These are phyloP conservation scores for Chrysolina americana DNA, from an alignment of 2,888 invertebrate genomes.

Conservation along the genomic window DNA sequence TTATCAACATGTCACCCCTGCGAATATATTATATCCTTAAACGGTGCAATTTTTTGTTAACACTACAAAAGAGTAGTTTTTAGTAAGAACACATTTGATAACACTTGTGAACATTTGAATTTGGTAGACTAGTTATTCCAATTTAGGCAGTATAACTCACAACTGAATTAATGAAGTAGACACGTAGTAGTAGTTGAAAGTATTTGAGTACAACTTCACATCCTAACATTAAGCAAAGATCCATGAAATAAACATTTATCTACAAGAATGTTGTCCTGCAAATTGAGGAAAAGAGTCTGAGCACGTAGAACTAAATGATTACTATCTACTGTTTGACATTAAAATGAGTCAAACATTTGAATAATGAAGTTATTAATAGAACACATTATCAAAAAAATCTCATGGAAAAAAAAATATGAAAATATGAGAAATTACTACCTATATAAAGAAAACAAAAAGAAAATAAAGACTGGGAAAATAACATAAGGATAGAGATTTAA, in stretches of 20 bases:
- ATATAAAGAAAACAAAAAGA: no score
- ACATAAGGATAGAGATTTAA: no score
- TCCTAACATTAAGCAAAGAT: not conserved
- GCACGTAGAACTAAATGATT: no score
- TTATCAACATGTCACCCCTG: conserved; percentile 67
- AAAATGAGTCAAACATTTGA: no score
- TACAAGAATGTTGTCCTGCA: conserved; percentile 5
- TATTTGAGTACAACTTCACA: not conserved
- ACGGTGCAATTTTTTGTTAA: conserved; percentile 2
- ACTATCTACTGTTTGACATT: no score
- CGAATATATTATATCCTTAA: conserved; percentile 35
- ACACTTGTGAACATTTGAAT: not conserved
- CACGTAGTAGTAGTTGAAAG: conserved; percentile 6
- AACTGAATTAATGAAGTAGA: conserved; percentile 1
- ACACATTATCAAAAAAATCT: no score
- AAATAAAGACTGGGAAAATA: no score
- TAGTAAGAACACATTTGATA: not conserved
- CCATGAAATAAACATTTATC: not conserved
- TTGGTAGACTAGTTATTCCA: conserved; percentile 8
- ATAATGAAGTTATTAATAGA: no score
- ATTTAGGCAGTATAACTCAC: conserved; percentile 13
- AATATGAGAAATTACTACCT: no score
- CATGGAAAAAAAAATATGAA: no score
- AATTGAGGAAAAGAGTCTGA: no score
- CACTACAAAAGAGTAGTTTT: conserved; percentile 24